A percentile compares a stretch with the other conserved stretches of the same genome.
Conservation (phyloP, 2,113 vertebrate species). For the Lagopus muta region DNA sequence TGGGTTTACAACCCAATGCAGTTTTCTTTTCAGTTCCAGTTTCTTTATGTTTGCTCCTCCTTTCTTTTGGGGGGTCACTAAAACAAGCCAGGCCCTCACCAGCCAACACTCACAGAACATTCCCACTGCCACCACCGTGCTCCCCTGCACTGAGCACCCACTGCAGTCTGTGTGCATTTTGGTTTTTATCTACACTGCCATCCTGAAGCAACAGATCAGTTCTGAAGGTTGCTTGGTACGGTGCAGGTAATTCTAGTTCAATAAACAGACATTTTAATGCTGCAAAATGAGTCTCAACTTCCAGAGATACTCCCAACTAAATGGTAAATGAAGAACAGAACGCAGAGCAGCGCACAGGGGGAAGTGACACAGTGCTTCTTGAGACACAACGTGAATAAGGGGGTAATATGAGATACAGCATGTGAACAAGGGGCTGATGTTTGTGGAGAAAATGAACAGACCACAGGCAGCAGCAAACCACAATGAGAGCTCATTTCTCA, state of each 20-base stretch:
- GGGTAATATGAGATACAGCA: neutral
- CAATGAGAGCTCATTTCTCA: neutral
- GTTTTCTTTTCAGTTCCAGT: neutral
- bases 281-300: neutral
- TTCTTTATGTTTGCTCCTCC: neutral
- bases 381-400: neutral
- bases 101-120: neutral
- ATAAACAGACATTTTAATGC: neutral
- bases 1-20: rapidly evolving
- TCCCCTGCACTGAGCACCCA: neutral
- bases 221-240: neutral
- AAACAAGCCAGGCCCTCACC: neutral
- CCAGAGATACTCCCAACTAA: neutral
- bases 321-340: neutral
- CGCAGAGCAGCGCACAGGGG: neutral
- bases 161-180: neutral
- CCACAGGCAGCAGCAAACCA: neutral
- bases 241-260: neutral
- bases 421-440: neutral
- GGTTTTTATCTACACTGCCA: neutral
- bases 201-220: neutral
- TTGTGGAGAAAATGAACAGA: neutral
- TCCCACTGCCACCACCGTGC: neutral
- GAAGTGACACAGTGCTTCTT: neutral
- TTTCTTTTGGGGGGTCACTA: neutral